These are phyloP conservation scores for Etheostoma perlongum DNA, from an alignment of 2,797 vertebrate species.

Conservation along the genomic window DNA sequence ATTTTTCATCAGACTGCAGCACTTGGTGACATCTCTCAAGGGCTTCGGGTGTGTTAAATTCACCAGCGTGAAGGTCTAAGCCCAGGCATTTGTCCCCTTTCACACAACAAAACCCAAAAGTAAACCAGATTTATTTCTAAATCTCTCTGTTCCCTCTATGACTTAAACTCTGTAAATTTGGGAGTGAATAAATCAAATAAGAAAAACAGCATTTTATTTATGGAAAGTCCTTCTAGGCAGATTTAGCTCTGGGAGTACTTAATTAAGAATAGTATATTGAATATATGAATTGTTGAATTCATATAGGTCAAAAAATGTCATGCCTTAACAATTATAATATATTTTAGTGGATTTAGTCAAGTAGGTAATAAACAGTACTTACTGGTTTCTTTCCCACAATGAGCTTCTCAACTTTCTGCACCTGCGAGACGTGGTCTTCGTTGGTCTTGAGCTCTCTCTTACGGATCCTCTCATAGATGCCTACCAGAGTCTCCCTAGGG, in stretches of 20 bases:
- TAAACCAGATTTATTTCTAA: neutral
- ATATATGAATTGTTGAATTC: neutral
- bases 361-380: conserved; percentile 61
- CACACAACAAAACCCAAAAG: conserved; percentile 22
- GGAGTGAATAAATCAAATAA: neutral
- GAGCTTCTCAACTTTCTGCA: conserved; percentile 99
- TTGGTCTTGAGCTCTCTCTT: conserved; percentile 98
- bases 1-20: conserved; percentile 65
- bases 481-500: conserved; percentile 93
- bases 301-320: neutral
- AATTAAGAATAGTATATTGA: neutral
- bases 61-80: conserved; percentile 64
- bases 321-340: neutral
- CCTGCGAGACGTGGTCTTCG: conserved; percentile 98
- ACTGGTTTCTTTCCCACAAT: conserved; percentile 99
- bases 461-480: conserved; percentile 97
- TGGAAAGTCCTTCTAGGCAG: neutral
- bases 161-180: neutral
- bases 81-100: conserved; percentile 7
- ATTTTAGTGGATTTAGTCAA: neutral
- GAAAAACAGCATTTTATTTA: neutral
- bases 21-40: conserved; percentile 45
- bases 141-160: neutral
- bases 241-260: neutral
- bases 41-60: conserved; percentile 54